These are phyloP conservation scores for Desoria tigrina DNA, from an alignment of 2,888 invertebrate genomes.

Conservation along the genomic window DNA sequence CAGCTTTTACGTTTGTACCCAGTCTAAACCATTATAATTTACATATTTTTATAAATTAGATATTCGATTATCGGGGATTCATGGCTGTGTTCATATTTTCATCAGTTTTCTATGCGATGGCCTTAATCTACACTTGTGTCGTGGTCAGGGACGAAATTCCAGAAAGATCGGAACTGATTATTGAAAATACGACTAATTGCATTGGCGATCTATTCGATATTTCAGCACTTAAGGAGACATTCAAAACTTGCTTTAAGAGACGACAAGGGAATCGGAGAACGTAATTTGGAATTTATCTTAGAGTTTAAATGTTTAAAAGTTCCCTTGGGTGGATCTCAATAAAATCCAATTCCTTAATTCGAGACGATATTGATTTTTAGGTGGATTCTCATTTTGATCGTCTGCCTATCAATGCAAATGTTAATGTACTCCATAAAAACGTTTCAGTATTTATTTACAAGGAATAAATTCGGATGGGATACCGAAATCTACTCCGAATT, in stretches of 20 bases:
- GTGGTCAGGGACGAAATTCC: slow-evolving; percentile 59
- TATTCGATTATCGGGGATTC: slow-evolving; percentile 57
- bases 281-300: not conserved
- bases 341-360: not conserved
- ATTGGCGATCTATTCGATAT: slow-evolving; percentile 23
- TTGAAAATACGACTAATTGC: not conserved
- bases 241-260: slow-evolving; percentile 62
- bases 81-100: slow-evolving; percentile 61
- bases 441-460: slow-evolving; percentile 63
- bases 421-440: slow-evolving; percentile 20
- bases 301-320: not conserved
- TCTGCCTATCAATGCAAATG: slow-evolving; percentile 17
- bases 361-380: slow-evolving; percentile 8
- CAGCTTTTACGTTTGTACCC: too few species aligned
- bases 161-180: not conserved
- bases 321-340: slow-evolving; percentile 43
- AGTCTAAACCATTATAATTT: too few species aligned
- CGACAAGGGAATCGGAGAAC: slow-evolving; percentile 62
- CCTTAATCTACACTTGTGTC: slow-evolving; percentile 60
- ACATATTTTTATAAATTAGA: slow-evolving; percentile 8
- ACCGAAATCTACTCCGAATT: slow-evolving; percentile 65
- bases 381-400: slow-evolving; percentile 25
- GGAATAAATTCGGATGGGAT: slow-evolving; percentile 68
- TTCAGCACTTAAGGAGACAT: slow-evolving; percentile 62
- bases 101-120: slow-evolving; percentile 58